Conservation (phyloP, 2,113 vertebrate genomes). For the Leptobrachium ailaonicum region DNA sequence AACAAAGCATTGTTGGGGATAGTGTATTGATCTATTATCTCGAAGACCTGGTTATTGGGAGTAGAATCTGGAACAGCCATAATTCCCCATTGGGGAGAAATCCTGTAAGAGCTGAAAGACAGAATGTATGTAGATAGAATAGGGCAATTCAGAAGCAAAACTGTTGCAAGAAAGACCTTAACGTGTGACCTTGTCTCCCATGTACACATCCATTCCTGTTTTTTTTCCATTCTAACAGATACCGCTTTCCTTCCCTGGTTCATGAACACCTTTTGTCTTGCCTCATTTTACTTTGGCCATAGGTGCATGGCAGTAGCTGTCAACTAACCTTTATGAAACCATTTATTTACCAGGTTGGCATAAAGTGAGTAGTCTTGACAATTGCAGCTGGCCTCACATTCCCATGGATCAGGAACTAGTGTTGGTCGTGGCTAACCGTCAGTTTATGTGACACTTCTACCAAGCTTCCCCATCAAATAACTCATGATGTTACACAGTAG, state of each 20-base stretch:
- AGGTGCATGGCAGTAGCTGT: slow-evolving; percentile 35
- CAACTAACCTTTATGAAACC: background rate
- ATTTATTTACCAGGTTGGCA: background rate
- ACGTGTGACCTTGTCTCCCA: slow-evolving; percentile 29
- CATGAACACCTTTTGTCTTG: slow-evolving; percentile 7
- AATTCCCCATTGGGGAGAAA: background rate
- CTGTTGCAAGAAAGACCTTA: background rate
- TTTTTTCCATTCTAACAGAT: background rate
- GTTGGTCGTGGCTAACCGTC: background rate
- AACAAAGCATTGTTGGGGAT: background rate
- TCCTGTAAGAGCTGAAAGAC: background rate
- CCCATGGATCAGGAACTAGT: background rate
- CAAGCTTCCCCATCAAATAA: too few relatives aligned
- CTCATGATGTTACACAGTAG: too few relatives aligned
- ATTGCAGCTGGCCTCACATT: too few relatives aligned
- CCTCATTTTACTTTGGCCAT: slow-evolving; percentile 22
- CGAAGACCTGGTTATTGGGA: background rate
- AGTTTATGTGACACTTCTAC: background rate
- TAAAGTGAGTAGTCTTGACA: background rate
- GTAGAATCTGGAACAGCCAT: background rate
- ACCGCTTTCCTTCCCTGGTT: slow-evolving; percentile 8
- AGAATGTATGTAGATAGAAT: background rate
- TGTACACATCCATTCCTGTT: slow-evolving; percentile 16
- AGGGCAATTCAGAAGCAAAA: background rate
- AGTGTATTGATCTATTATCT: background rate